Evolutionary conservation across 2,113 vertebrate species (phyloP).

Genomic region (Indicator indicator): DNA sequence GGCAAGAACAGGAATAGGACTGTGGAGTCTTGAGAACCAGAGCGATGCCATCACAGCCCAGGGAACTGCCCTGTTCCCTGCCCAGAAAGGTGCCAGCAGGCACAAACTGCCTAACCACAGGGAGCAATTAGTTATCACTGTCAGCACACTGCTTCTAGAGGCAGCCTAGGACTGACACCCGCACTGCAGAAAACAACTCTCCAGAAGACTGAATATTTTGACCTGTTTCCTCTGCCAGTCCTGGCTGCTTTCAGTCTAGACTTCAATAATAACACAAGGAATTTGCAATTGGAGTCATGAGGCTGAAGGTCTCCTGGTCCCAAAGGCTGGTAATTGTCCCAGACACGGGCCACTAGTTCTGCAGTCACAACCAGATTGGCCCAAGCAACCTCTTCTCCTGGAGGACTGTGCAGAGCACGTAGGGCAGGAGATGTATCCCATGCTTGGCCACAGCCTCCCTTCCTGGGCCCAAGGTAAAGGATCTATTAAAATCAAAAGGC

Average conservation of each 20-base stretch:
- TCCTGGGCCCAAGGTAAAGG: background rate
- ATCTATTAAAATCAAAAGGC: conserved; percentile 11
- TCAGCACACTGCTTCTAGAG: background rate
- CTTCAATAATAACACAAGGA: background rate
- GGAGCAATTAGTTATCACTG: background rate
- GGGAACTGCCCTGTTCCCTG: background rate
- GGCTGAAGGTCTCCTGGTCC: background rate
- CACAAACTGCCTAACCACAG: background rate
- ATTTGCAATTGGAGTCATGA: conserved; percentile 4
- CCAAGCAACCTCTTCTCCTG: background rate
- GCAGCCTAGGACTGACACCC: background rate
- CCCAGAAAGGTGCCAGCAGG: background rate
- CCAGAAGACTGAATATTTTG: background rate
- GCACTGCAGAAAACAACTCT: background rate
- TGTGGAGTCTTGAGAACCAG: rapidly evolving
- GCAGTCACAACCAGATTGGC: background rate
- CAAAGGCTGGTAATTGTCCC: background rate
- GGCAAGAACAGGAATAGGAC: background rate
- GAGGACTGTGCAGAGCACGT: rapidly evolving
- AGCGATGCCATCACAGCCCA: background rate
- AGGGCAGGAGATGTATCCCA: background rate
- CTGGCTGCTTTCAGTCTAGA: background rate
- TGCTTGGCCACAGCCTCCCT: background rate
- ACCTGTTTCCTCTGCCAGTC: background rate
- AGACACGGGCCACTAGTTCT: background rate